Percentiles rank a stretch among this genome's conserved stretches.
These are phyloP conservation scores for Rapana venosa DNA, from an alignment of 2,888 invertebrate genomes.

Conservation along the genomic window DNA sequence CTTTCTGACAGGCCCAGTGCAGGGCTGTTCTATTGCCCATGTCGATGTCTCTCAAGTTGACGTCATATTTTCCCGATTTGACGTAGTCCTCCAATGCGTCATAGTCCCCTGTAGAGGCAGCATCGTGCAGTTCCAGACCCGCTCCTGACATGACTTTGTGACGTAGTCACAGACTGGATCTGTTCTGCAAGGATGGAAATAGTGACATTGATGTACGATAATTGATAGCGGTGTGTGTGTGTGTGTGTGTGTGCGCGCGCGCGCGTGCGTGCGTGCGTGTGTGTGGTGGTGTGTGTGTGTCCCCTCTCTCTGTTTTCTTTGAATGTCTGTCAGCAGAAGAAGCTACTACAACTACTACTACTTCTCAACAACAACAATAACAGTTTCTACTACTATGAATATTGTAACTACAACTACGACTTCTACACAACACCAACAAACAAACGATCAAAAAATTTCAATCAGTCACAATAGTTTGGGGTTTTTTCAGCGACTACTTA, in stretches of 20 bases:
- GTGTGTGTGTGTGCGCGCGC: background rate
- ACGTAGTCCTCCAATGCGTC: constrained; percentile 73
- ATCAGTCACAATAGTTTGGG: too few relatives aligned
- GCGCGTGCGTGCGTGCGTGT: background rate
- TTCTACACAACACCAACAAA: too few relatives aligned
- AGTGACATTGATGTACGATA: background rate
- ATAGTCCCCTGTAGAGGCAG: constrained; percentile 72
- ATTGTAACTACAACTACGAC: too few relatives aligned
- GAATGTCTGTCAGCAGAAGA: too few relatives aligned
- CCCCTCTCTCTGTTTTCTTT: too few relatives aligned
- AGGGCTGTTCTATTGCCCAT: constrained; percentile 71
- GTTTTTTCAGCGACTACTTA: too few relatives aligned
- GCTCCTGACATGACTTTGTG: constrained; percentile 50
- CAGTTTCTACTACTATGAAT: too few relatives aligned
- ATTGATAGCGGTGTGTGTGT: background rate
- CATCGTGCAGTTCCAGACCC: constrained; percentile 74
- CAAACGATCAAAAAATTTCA: too few relatives aligned
- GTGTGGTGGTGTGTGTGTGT: background rate
- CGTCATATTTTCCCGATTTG: constrained; percentile 70
- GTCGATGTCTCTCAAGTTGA: constrained; percentile 72
- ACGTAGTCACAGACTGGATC: background rate
- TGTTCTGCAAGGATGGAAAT: background rate
- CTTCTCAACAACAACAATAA: too few relatives aligned
- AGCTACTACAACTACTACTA: too few relatives aligned
- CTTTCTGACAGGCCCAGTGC: constrained; percentile 76